phyloP scores from a whole-genome alignment of 1,140 invertebrate species.

The Temnothorax curvispinosus region DNA sequence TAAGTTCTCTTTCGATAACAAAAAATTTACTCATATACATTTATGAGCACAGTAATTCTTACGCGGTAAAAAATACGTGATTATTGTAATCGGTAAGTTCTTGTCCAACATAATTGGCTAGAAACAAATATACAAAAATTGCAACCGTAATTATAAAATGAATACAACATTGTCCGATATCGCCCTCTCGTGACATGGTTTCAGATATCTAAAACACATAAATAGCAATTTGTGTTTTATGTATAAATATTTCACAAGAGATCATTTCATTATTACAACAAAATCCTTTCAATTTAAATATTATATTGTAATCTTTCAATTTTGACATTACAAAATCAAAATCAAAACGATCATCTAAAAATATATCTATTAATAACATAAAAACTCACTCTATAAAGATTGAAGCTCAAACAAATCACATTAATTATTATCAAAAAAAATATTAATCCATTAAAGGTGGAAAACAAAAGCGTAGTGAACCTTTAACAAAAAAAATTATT shows the following conservation, averaged over 20 bases:
- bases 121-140: background rate
- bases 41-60: background rate
- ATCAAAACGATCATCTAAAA: background rate
- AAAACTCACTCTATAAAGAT: slow-evolving; percentile 6
- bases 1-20: too few species aligned
- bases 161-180: background rate
- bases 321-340: background rate
- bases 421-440: background rate
- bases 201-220: background rate
- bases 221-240: too few species aligned
- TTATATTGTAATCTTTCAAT: background rate
- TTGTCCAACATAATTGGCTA: background rate
- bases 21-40: background rate
- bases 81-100: slow-evolving; percentile 12
- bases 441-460: background rate
- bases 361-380: background rate
- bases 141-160: background rate
- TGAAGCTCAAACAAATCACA: background rate
- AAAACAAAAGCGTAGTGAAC: background rate
- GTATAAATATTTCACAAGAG: background rate
- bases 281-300: background rate
- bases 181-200: background rate
- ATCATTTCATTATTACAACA: background rate
- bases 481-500: background rate
- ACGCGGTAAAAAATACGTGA: background rate